These are phyloP conservation scores for Plotosus lineatus DNA, from an alignment of 2,113 vertebrate species.

Conservation along the genomic window DNA sequence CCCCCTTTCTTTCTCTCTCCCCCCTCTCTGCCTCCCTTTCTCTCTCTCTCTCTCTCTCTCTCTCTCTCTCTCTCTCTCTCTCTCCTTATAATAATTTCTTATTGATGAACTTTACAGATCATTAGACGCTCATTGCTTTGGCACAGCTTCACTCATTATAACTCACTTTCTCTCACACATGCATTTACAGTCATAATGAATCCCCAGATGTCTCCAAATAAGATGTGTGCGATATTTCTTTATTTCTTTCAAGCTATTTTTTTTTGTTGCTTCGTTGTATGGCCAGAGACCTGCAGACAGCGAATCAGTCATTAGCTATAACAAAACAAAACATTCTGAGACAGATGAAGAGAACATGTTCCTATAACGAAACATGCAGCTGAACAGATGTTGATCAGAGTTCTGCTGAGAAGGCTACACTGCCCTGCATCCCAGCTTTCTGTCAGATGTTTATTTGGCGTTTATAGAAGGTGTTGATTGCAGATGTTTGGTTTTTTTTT, in stretches of 20 bases:
- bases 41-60: too few species aligned
- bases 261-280: conserved; percentile 11
- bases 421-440: neutral
- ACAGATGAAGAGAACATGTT: neutral
- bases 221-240: conserved; percentile 16
- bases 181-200: conserved; percentile 25
- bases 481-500: neutral
- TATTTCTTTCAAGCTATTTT: too few species aligned
- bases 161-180: conserved; percentile 5
- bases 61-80: too few species aligned
- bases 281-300: conserved; percentile 17
- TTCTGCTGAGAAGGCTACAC: neutral
- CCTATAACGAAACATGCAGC: neutral
- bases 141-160: conserved; percentile 13
- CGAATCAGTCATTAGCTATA: conserved; percentile 5
- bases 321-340: neutral
- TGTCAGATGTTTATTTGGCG: neutral
- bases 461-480: neutral
- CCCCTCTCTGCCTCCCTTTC: too few species aligned
- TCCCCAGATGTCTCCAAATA: conserved; percentile 13
- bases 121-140: conserved; percentile 32
- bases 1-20: too few species aligned
- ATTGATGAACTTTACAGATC: conserved; percentile 27
- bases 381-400: neutral
- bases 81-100: conserved; percentile 24